Evolutionary conservation across 2,888 invertebrate species (phyloP).

Genomic region (Nymphalis c-album): DNA sequence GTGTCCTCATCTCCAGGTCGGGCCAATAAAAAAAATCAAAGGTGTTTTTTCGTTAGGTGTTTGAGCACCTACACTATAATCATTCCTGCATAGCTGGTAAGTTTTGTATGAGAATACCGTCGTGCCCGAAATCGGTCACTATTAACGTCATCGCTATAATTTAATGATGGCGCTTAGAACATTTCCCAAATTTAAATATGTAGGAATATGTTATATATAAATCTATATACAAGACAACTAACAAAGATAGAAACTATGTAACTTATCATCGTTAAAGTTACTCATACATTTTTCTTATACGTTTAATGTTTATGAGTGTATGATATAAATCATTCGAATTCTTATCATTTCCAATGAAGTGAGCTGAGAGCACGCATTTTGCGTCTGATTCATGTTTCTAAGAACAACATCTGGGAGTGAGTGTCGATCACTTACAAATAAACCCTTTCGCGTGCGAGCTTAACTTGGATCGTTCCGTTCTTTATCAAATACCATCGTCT

Average conservation of each 20-base stretch:
- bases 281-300: constrained; percentile 8
- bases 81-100: too few species aligned
- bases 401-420: constrained; percentile 37
- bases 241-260: neutral
- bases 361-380: constrained; percentile 27
- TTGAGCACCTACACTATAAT: too few species aligned
- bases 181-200: too few species aligned
- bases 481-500: constrained; percentile 4
- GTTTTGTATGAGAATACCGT: too few species aligned
- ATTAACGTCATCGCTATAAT: too few species aligned
- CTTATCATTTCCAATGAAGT: constrained; percentile 26
- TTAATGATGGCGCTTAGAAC: too few species aligned
- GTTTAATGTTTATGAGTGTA: too few species aligned
- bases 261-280: neutral
- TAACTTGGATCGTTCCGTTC: neutral
- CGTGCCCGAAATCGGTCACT: too few species aligned
- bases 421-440: constrained; percentile 27
- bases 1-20: too few species aligned
- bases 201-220: too few species aligned
- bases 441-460: constrained; percentile 24
- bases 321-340: constrained; percentile 17
- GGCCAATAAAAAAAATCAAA: too few species aligned
- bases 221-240: neutral
- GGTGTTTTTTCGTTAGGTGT: too few species aligned
- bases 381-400: constrained; percentile 38